A percentile compares a stretch with the other conserved stretches of the same genome.
These are phyloP conservation scores for Pomacea canaliculata DNA, from an alignment of 2,888 invertebrate species.

Conservation along the genomic window DNA sequence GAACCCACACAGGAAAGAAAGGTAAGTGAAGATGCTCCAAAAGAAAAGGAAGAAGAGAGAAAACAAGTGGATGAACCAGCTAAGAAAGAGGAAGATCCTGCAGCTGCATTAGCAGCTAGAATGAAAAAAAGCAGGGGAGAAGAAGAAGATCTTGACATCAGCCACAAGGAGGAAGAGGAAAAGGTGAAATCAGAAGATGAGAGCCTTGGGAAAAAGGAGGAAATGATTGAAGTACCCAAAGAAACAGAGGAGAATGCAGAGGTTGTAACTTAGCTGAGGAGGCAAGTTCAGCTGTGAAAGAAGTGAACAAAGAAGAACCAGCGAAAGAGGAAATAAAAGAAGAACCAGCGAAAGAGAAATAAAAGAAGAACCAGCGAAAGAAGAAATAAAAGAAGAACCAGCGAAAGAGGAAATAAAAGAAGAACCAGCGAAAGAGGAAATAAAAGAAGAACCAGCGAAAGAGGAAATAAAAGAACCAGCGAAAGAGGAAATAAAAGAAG, in stretches of 20 bases:
- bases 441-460: not conserved
- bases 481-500: conserved; percentile 10
- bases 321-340: conserved; percentile 1
- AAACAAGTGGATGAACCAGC: not conserved
- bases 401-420: not conserved
- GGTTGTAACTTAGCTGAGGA: conserved; percentile 1
- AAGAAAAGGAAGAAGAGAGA: conserved; percentile 2
- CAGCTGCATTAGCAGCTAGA: conserved; percentile 5
- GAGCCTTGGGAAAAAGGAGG: not conserved
- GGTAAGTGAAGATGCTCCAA: conserved; percentile 1
- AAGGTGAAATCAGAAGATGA: conserved; percentile 7
- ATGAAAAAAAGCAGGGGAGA: conserved; percentile 11
- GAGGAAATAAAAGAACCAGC: not conserved
- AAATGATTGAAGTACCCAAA: conserved; percentile 5
- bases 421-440: not conserved
- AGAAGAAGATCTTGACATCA: not conserved
- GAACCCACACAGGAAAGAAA: conserved; percentile 9
- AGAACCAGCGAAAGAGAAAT: not conserved
- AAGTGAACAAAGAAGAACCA: not conserved
- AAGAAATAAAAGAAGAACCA: not conserved
- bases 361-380: not conserved
- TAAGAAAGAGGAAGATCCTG: conserved; percentile 12
- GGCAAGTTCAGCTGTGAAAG: not conserved
- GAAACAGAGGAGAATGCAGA: conserved; percentile 8
- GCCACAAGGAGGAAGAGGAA: not conserved